Conservation (phyloP, 92 coral and sea anemone genomes). For the Porites rus region DNA sequence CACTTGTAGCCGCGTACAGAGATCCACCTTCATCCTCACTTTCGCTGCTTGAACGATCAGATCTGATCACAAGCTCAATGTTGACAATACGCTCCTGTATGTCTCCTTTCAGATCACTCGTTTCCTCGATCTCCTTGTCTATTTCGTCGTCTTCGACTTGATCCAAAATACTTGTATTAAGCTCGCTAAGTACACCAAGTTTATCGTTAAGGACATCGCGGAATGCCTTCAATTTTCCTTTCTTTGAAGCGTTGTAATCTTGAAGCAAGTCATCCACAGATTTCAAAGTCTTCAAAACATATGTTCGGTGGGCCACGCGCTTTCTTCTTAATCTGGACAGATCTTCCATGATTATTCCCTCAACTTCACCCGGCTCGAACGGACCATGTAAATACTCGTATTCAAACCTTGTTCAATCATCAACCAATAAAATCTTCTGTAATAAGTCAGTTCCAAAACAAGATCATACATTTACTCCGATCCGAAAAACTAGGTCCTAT, state of each 20-base stretch:
- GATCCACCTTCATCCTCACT: too few relatives aligned
- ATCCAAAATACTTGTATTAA: constrained; percentile 25
- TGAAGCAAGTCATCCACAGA: constrained; percentile 13
- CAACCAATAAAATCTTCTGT: too few relatives aligned
- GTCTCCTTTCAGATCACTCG: constrained; percentile 28
- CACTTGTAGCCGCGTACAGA: too few relatives aligned
- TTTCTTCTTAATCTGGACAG: constrained; percentile 10
- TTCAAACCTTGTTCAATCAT: too few relatives aligned
- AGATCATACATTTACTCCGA: too few relatives aligned
- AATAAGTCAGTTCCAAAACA: too few relatives aligned
- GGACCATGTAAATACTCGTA: not conserved
- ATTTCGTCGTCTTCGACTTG: constrained; percentile 36
- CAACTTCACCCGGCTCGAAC: constrained; percentile 47
- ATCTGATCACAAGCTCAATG: too few relatives aligned
- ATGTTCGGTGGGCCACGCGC: constrained; percentile 24
- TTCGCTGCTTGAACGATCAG: too few relatives aligned
- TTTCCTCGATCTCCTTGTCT: constrained; percentile 46
- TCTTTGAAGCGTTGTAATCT: constrained; percentile 16
- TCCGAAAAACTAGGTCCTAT: too few relatives aligned
- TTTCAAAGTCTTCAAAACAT: constrained; percentile 18
- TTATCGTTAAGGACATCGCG: constrained; percentile 31
- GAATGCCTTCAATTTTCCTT: constrained; percentile 33
- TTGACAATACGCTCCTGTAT: too few relatives aligned
- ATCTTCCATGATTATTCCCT: constrained; percentile 15
- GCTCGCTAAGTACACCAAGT: constrained; percentile 25